Evolutionary conservation across 2,888 invertebrate species (phyloP), one percentile per base, ranked within the genome.

Genomic region (Branchellion lobata): DNA sequence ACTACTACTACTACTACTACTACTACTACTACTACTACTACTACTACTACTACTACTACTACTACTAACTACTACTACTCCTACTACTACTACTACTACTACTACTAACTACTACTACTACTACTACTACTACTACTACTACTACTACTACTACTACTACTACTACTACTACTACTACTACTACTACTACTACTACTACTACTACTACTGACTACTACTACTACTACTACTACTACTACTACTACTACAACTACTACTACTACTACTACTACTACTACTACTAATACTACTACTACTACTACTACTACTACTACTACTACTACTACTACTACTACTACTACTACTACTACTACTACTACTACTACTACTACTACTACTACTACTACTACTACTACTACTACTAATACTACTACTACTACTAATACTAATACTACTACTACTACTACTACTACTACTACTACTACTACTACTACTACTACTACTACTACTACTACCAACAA

Each of bases 1-100:
- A 65, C 65, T 65, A 65, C 65, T 65, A 65, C 65, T 65, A 65
- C 65, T 65, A 65, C 65, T 65, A 65, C 65, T 65, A 65, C 65
- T 65, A 65, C 65, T 65, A 65, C 65, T 65, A 65, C 65, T 65
- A 65, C 65, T 65, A 65, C 65, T 65, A 65, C 65, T 65, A 65
- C 65, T 65, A 65, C 65, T 65, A 65, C 65, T 65, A 65, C 65
- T 65, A 65, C 65, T 5, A 65, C 65, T 65, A 65, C 65, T 65
- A 65, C 65, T 65, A 65, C 65, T 65, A n/a, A 65, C 65, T 65
- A 65, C n/a, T 65, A 65, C 65, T 65, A 65, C 65, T 65, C 3
- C 8, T 65, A 65, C 65, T 65, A 65, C 65, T 65, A 29, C 65
- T 65, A 65, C 65, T 65, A 65, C 5, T 65, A 65, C 65, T 65